Percentiles rank a stretch among this genome's conserved stretches.
Evolutionary conservation across 2,888 invertebrate genomes (phyloP).

Genomic region (Drosophila mercatorum): DNA sequence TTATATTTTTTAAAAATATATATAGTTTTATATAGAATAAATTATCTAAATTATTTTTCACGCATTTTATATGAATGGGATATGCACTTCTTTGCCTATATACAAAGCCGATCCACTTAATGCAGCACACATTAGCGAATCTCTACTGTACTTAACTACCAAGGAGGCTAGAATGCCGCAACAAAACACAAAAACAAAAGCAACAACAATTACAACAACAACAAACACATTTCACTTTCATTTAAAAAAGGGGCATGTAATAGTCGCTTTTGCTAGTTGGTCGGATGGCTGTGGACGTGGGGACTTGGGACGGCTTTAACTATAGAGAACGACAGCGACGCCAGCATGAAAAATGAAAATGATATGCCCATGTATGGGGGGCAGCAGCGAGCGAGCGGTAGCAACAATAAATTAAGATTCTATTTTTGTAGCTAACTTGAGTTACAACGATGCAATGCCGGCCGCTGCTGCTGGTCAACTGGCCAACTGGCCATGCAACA

Average conservation of each 20-base stretch:
- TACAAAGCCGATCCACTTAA: no score
- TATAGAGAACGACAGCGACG: slow-evolving; percentile 41
- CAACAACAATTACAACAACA: slow-evolving; percentile 16
- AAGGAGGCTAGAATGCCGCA: slow-evolving; percentile 48
- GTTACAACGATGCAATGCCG: slow-evolving; percentile 54
- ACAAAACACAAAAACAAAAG: slow-evolving; percentile 13
- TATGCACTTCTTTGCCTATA: no score
- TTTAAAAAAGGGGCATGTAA: slow-evolving; percentile 57
- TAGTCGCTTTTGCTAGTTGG: slow-evolving; percentile 35
- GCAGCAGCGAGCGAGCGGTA: slow-evolving; percentile 39
- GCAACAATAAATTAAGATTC: slow-evolving; percentile 79
- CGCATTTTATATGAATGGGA: no score
- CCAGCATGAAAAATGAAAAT: slow-evolving; percentile 72
- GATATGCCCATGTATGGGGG: slow-evolving; percentile 77
- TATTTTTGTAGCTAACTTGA: slow-evolving; percentile 79
- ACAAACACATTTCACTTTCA: slow-evolving; percentile 71
- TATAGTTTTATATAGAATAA: no score
- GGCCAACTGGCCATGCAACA: slow-evolving; percentile 60
- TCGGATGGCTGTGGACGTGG: slow-evolving; percentile 11
- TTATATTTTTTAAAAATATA: no score
- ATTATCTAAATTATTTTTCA: no score
- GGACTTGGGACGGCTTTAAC: slow-evolving; percentile 15
- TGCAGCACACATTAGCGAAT: neutral
- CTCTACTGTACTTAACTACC: slow-evolving; percentile 32
- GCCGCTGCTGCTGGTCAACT: slow-evolving; percentile 30